A percentile compares a stretch with the other conserved stretches of the same genome.
These are phyloP conservation scores for Chelonia mydas DNA, from an alignment of 2,797 vertebrate genomes.

Conservation along the genomic window DNA sequence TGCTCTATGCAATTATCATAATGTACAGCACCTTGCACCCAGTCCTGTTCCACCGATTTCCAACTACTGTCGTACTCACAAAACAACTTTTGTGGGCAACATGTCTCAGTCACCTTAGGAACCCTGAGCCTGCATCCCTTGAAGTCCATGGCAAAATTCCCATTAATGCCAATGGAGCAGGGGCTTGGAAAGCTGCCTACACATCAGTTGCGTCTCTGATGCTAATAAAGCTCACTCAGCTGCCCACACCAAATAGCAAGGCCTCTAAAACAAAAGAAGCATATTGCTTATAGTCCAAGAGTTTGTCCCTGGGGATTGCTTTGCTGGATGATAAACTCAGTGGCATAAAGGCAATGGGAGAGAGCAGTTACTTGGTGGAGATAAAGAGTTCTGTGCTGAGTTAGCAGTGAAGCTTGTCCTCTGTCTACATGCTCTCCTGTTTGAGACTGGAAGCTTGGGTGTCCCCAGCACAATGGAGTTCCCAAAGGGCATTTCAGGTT, in stretches of 20 bases:
- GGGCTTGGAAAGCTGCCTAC: neutral
- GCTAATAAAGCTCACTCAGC: neutral
- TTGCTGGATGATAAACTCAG: neutral
- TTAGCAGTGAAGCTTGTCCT: neutral
- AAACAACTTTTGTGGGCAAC: neutral
- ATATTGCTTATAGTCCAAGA: neutral
- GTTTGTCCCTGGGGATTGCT: neutral
- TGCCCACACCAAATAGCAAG: neutral
- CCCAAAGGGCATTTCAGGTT: neutral
- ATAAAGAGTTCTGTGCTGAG: neutral
- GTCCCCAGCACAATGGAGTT: neutral
- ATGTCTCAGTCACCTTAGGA: neutral
- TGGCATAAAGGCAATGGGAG: neutral
- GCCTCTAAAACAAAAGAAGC: neutral
- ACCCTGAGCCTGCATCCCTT: neutral
- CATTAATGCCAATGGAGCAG: neutral
- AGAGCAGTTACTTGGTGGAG: neutral
- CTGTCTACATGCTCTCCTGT: neutral
- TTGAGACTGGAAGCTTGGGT: neutral
- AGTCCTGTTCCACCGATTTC: neutral
- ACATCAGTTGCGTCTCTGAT: neutral
- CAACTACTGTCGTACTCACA: neutral
- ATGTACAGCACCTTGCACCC: neutral
- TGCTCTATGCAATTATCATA: neutral
- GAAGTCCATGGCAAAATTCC: neutral